These are phyloP conservation scores for Drosophila eohydei DNA, from an alignment of 2,888 invertebrate species.

Conservation along the genomic window DNA sequence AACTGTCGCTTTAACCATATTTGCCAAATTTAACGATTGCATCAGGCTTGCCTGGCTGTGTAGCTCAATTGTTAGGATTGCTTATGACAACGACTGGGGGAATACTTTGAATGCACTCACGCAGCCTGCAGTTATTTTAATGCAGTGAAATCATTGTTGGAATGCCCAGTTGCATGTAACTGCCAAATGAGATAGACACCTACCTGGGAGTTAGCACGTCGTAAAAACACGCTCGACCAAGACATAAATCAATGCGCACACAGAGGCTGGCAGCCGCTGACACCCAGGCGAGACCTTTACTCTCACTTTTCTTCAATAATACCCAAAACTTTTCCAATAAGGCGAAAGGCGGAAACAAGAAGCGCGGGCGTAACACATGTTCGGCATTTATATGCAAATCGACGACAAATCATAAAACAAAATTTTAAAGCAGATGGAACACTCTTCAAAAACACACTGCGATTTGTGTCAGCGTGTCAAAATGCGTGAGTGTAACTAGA, in stretches of 20 bases:
- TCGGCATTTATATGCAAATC: slow-evolving; percentile 75
- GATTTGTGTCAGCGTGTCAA: slow-evolving; percentile 74
- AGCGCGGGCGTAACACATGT: slow-evolving; percentile 68
- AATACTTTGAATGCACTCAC: slow-evolving; percentile 70
- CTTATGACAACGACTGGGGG: slow-evolving; percentile 65
- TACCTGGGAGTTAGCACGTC: slow-evolving; percentile 63
- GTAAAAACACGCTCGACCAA: slow-evolving; percentile 46
- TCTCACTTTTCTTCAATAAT: slow-evolving; percentile 66
- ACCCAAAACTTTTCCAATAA: slow-evolving; percentile 8
- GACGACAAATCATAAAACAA: slow-evolving; percentile 61
- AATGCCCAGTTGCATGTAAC: slow-evolving; percentile 58
- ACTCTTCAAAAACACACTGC: slow-evolving; percentile 23
- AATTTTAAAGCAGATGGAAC: slow-evolving; percentile 57
- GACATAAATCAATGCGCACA: slow-evolving; percentile 65
- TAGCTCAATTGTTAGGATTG: slow-evolving; percentile 38
- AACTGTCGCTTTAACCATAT: slow-evolving; percentile 68
- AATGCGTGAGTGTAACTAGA: slow-evolving; percentile 59
- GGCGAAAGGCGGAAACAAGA: slow-evolving; percentile 58
- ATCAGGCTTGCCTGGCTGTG: slow-evolving; percentile 35
- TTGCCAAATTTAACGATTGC: slow-evolving; percentile 81
- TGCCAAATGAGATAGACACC: slow-evolving; percentile 60
- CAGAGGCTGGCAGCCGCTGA: slow-evolving; percentile 38
- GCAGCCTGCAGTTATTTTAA: slow-evolving; percentile 65
- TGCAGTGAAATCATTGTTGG: slow-evolving; percentile 72
- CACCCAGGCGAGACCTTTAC: slow-evolving; percentile 49